These are phyloP conservation scores for Brachyrhaphis roseni DNA, from an alignment of 2,797 vertebrate genomes.

Conservation along the genomic window DNA sequence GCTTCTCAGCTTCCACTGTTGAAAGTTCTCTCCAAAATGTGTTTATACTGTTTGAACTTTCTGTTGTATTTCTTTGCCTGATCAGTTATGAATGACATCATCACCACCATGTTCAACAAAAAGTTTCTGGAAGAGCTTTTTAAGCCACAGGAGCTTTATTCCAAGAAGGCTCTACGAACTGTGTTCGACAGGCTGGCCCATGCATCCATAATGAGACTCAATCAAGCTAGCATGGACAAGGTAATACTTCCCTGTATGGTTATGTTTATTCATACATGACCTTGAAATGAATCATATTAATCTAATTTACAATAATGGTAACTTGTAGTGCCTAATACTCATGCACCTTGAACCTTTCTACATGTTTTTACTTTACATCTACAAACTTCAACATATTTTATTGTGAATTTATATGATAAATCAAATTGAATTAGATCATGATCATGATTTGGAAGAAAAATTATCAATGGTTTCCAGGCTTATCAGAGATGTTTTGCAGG, in stretches of 20 bases:
- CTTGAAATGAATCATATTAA: not conserved
- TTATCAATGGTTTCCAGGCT: not conserved
- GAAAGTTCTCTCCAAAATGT: constrained; percentile 13
- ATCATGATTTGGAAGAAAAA: not conserved
- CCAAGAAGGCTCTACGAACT: constrained; percentile 94
- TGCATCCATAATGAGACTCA: constrained; percentile 97
- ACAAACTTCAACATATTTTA: not conserved
- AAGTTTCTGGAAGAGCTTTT: constrained; percentile 97
- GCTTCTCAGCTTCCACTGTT: constrained; percentile 29
- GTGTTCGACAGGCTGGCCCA: constrained; percentile 96
- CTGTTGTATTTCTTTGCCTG: constrained; percentile 41
- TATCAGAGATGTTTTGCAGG: not conserved
- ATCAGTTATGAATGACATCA: constrained; percentile 98
- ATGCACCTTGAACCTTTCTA: not conserved
- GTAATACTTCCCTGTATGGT: constrained; percentile 64
- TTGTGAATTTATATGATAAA: not conserved
- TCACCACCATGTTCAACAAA: constrained; percentile 97
- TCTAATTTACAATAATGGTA: not conserved
- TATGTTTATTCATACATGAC: not conserved
- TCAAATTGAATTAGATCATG: not conserved
- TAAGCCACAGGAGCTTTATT: constrained; percentile 97
- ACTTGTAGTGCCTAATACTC: not conserved
- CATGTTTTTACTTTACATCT: not conserved
- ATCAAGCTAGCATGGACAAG: constrained; percentile 99
- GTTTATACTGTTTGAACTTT: constrained; percentile 16